Conservation (phyloP, 1,140 invertebrate species). For the Globodera rostochiensis region DNA sequence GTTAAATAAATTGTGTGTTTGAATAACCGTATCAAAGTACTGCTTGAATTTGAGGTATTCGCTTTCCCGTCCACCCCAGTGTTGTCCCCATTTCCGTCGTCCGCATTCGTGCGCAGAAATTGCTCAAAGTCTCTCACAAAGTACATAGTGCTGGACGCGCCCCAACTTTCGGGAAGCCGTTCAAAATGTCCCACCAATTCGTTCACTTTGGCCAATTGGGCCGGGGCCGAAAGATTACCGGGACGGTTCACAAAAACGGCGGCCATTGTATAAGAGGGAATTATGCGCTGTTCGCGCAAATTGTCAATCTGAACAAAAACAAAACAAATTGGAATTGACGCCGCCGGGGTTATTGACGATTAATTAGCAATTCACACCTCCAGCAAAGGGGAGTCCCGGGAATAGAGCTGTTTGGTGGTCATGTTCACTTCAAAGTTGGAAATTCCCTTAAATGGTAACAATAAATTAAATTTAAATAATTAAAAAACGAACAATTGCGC, state of each 20-base stretch:
- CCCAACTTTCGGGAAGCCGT: conserved; percentile 44
- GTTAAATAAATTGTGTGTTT: not conserved
- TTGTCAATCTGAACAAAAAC: conserved; percentile 39
- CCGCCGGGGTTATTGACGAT: not conserved
- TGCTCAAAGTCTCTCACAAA: conserved; percentile 60
- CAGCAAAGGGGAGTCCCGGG: conserved; percentile 57
- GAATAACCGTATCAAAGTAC: too few species aligned
- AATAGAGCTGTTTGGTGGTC: conserved; percentile 60
- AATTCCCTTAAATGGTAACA: conserved; percentile 38
- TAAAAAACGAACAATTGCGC: conserved; percentile 38
- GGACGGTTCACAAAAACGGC: conserved; percentile 60
- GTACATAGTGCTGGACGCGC: conserved; percentile 63
- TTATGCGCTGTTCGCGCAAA: conserved; percentile 53
- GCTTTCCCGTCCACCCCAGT: not conserved
- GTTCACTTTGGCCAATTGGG: conserved; percentile 37
- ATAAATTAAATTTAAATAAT: not conserved
- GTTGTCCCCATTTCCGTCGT: conserved; percentile 35
- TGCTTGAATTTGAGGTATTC: not conserved
- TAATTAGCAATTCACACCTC: conserved; percentile 27
- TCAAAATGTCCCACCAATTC: conserved; percentile 58
- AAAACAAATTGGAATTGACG: too few species aligned
- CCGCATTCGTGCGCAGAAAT: conserved; percentile 52
- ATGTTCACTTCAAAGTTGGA: conserved; percentile 63
- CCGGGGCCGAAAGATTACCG: conserved; percentile 58
- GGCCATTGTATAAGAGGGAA: conserved; percentile 60